Evolutionary conservation across 2,888 invertebrate genomes (phyloP).

Genomic region (Cistogaster globosa): DNA sequence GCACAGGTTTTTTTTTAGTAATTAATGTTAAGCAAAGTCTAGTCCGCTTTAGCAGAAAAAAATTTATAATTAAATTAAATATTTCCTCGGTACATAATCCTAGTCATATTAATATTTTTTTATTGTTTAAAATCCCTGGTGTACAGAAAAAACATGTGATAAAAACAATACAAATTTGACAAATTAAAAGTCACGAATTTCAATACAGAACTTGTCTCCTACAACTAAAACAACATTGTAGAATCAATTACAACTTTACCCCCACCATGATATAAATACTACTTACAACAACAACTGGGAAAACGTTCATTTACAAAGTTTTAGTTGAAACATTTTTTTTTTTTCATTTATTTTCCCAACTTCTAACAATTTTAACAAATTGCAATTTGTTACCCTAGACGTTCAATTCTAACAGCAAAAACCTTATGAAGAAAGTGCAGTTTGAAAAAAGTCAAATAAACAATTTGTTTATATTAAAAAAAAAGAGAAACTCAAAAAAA

Average conservation of each 20-base stretch:
- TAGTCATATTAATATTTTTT: not conserved
- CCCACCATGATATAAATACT: slow-evolving; percentile 1
- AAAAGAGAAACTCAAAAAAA: slow-evolving; percentile 5
- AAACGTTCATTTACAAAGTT: slow-evolving; percentile 51
- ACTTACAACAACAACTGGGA: not conserved
- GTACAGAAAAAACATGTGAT: not conserved
- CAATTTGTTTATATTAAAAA: slow-evolving; percentile 1
- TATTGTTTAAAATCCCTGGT: slow-evolving; percentile 1
- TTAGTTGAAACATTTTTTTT: not conserved
- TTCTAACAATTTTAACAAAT: slow-evolving; percentile 52
- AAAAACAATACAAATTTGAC: slow-evolving; percentile 49
- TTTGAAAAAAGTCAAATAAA: slow-evolving; percentile 29
- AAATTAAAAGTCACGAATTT: slow-evolving; percentile 63
- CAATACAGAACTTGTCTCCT: slow-evolving; percentile 52
- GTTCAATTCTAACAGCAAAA: slow-evolving; percentile 42
- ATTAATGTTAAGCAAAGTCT: too few relatives aligned
- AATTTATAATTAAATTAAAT: too few relatives aligned
- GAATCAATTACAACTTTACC: slow-evolving; percentile 63
- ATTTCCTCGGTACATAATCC: too few relatives aligned
- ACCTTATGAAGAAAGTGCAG: slow-evolving; percentile 14
- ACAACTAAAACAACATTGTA: slow-evolving; percentile 32
- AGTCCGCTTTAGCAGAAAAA: too few relatives aligned
- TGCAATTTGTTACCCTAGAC: slow-evolving; percentile 57
- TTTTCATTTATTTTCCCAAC: slow-evolving; percentile 20
- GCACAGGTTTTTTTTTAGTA: too few relatives aligned